phyloP scores from a whole-genome alignment of 35 echinoderm and acorn worm genomes.

The Acanthaster planci region DNA sequence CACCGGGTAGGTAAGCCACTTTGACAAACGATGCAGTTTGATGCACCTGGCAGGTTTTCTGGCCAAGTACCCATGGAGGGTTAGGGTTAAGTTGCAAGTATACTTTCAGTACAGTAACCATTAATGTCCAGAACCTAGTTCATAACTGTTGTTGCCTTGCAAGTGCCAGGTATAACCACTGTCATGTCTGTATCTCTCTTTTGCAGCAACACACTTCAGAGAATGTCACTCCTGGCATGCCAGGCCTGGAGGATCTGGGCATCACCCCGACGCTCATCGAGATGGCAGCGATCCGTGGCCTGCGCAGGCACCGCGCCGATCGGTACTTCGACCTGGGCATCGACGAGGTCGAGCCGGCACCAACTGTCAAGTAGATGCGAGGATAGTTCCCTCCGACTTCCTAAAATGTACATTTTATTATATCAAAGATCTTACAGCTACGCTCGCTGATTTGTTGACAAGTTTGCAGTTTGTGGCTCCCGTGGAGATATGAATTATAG shows the following conservation, averaged over 20 bases:
- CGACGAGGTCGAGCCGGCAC: constrained; percentile 83
- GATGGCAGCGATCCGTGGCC: constrained; percentile 71
- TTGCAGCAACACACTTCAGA: constrained; percentile 88
- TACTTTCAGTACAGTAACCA: too few species aligned
- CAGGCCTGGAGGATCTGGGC: constrained; percentile 79
- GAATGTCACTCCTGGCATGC: constrained; percentile 41
- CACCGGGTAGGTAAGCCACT: too few species aligned
- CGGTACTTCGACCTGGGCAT: constrained; percentile 82
- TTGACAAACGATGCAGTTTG: too few species aligned
- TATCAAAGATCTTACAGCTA: neutral
- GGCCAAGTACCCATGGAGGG: too few species aligned
- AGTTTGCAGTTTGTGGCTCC: too few species aligned
- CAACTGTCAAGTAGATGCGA: constrained; percentile 41
- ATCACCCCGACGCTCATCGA: constrained; percentile 68
- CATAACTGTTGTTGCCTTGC: neutral
- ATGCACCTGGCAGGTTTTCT: too few species aligned
- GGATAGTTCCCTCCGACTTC: too few species aligned
- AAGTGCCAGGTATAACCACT: neutral
- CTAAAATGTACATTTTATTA: constrained; percentile 13
- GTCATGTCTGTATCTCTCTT: neutral
- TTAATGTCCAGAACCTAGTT: too few species aligned
- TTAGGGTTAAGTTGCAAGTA: too few species aligned
- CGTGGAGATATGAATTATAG: too few species aligned
- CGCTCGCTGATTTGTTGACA: neutral
- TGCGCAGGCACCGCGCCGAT: constrained; percentile 83